phyloP scores from a whole-genome alignment of 2,888 invertebrate species.

The Alviniconcha strummeri region DNA sequence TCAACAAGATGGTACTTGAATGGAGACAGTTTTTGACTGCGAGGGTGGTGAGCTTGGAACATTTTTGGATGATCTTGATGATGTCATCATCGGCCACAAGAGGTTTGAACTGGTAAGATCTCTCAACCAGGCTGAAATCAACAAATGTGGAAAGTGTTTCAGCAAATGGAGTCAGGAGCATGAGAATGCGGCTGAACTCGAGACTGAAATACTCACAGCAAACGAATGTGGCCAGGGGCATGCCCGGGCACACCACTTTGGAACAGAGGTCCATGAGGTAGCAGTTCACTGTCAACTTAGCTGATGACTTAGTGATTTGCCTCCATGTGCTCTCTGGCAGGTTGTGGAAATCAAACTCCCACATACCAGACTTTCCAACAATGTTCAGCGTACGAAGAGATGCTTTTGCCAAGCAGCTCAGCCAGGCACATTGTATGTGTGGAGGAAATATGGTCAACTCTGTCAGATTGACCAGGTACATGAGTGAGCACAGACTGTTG shows the following conservation, averaged over 20 bases:
- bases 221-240: constrained; percentile 45
- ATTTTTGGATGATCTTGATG: constrained; percentile 40
- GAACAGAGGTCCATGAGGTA: constrained; percentile 47
- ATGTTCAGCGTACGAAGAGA: constrained; percentile 47
- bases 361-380: constrained; percentile 43
- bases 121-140: constrained; percentile 33
- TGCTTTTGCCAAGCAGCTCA: constrained; percentile 45
- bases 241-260: constrained; percentile 44
- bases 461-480: constrained; percentile 50
- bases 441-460: constrained; percentile 48
- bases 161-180: constrained; percentile 24
- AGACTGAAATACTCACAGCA: constrained; percentile 39
- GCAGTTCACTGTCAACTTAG: constrained; percentile 45
- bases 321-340: constrained; percentile 49
- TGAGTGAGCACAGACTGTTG: constrained; percentile 46
- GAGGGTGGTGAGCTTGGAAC: constrained; percentile 45
- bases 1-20: constrained; percentile 43
- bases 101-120: background rate
- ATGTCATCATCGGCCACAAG: constrained; percentile 38
- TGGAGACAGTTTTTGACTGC: constrained; percentile 48
- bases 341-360: constrained; percentile 46
- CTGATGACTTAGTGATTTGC: constrained; percentile 41
- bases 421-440: constrained; percentile 47
- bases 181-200: background rate
- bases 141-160: constrained; percentile 47